phyloP scores from a whole-genome alignment of 2,113 vertebrate species.

The Osmerus eperlanus region DNA sequence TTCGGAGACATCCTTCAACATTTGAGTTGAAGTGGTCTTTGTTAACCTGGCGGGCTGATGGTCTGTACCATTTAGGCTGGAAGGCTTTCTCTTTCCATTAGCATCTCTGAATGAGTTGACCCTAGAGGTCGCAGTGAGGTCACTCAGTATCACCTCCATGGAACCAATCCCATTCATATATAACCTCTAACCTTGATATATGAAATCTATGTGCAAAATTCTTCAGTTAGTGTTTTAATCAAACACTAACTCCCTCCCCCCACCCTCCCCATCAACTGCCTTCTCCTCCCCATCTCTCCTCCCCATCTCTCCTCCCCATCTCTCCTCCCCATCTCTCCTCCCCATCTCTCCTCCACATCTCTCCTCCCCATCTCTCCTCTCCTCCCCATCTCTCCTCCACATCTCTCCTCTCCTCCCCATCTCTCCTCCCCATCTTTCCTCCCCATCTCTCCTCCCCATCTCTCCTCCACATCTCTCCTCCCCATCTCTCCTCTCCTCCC shows the following conservation, averaged over 20 bases:
- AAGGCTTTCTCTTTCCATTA: conserved; percentile 24
- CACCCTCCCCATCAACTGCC: background rate
- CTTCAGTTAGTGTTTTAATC: no score
- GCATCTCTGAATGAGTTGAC: background rate
- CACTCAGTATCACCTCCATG: no score
- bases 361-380: background rate
- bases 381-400: background rate
- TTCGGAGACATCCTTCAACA: no score
- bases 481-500: no score
- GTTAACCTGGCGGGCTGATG: conserved; percentile 13
- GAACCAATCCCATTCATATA: background rate
- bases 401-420: background rate
- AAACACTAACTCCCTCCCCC: background rate
- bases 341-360: background rate
- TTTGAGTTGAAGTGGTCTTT: background rate
- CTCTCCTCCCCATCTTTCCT: no score
- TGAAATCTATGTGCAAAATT: conserved; percentile 6
- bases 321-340: background rate
- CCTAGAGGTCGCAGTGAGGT: conserved; percentile 6
- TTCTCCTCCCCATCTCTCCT: background rate
- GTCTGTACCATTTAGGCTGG: background rate
- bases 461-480: no score
- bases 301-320: background rate
- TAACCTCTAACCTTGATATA: conserved; percentile 35
- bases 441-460: no score